Conservation (phyloP, 2,113 vertebrate genomes). For the Amphiprion ocellaris region DNA sequence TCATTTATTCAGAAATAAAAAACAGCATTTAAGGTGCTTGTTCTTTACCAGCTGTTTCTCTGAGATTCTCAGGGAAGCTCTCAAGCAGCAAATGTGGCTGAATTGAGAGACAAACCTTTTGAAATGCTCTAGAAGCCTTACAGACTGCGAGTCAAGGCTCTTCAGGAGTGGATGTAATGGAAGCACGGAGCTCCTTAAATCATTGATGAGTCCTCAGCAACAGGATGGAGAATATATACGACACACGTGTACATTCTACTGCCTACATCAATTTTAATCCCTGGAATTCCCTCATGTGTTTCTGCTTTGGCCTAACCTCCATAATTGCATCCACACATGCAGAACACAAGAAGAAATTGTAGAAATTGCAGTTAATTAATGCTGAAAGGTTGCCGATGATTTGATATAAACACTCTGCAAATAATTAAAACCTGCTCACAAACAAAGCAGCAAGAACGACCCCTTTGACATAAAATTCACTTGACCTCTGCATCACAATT, state of each 20-base stretch:
- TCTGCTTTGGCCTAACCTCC: background rate
- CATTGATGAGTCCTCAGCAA: slow-evolving; percentile 62
- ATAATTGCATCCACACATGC: background rate
- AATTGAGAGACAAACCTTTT: slow-evolving; percentile 40
- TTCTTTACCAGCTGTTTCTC: background rate
- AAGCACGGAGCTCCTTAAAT: slow-evolving; percentile 54
- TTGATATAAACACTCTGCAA: background rate
- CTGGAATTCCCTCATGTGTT: background rate
- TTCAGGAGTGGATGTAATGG: slow-evolving; percentile 32
- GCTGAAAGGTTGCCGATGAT: background rate
- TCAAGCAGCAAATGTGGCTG: slow-evolving; percentile 35
- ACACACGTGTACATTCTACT: slow-evolving; percentile 7
- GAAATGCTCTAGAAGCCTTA: slow-evolving; percentile 27
- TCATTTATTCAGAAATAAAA: slow-evolving; percentile 31
- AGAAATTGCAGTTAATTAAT: background rate
- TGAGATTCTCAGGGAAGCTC: slow-evolving; percentile 19
- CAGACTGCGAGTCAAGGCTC: slow-evolving; percentile 31
- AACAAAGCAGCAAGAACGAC: background rate
- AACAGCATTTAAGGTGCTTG: slow-evolving; percentile 1
- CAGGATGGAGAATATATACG: background rate
- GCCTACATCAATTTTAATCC: background rate
- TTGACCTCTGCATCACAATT: background rate
- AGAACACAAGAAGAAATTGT: background rate
- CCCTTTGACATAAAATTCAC: background rate
- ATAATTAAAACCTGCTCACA: background rate